These are phyloP conservation scores for Beroe ovata DNA, from an alignment of 37 sponge, comb jelly and placozoan species.

Conservation along the genomic window DNA sequence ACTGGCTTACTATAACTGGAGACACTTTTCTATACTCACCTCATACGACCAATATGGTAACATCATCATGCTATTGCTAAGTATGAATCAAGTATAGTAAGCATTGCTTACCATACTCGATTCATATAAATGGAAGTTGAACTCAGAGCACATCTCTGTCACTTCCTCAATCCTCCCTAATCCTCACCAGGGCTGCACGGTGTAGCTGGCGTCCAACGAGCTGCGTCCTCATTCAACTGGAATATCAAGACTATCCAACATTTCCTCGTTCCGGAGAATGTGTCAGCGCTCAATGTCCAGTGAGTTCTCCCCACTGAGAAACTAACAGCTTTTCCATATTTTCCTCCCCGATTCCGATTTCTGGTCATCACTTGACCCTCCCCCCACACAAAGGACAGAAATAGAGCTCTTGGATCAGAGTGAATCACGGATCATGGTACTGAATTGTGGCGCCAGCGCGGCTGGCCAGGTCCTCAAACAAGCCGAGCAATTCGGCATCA, in stretches of 20 bases:
- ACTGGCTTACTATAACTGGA: constrained; percentile 30
- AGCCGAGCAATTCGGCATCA: constrained; percentile 39
- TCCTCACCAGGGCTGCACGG: constrained; percentile 63
- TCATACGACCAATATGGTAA: constrained; percentile 49
- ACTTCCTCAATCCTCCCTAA: no score
- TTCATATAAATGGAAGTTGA: no score
- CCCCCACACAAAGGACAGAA: no score
- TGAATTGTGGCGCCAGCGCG: constrained; percentile 55
- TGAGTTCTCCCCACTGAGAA: background rate
- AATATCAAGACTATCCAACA: constrained; percentile 52
- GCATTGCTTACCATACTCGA: no score
- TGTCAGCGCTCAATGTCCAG: background rate
- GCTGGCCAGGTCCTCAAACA: constrained; percentile 59
- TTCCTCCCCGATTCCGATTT: no score
- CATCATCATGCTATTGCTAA: no score
- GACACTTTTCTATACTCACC: constrained; percentile 62
- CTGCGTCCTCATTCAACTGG: constrained; percentile 34
- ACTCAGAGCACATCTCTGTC: no score
- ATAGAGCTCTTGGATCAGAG: background rate
- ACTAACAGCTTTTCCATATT: no score
- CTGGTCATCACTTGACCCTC: no score
- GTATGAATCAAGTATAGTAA: no score
- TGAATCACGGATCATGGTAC: constrained; percentile 65
- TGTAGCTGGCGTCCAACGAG: constrained; percentile 13
- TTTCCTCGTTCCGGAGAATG: constrained; percentile 23